A percentile compares a stretch with the other conserved stretches of the same genome.
Evolutionary conservation across 2,113 vertebrate species (phyloP).

Genomic region (Anoura caudifer): DNA sequence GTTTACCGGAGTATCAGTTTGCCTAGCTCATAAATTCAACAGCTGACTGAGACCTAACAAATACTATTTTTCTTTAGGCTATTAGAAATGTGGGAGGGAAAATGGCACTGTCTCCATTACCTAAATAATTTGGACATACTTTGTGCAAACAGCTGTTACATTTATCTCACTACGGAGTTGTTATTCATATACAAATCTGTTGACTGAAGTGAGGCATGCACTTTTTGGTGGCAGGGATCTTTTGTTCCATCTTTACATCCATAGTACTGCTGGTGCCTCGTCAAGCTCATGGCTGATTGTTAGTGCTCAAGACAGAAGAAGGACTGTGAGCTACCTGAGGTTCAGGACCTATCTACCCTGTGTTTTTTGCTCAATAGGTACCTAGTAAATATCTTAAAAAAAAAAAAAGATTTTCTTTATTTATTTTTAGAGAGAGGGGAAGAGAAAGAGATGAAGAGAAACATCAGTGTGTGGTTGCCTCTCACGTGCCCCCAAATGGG

Average conservation of each 20-base stretch:
- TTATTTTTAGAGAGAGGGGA: too few relatives aligned
- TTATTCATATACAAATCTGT: neutral
- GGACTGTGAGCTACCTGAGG: too few relatives aligned
- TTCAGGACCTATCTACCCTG: neutral
- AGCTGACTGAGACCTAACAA: constrained; percentile 2
- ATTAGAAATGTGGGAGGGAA: neutral
- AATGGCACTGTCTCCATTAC: neutral
- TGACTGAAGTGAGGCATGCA: neutral
- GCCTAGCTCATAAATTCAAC: constrained; percentile 24
- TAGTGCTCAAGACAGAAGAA: neutral
- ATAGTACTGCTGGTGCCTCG: neutral
- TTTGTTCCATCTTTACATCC: neutral
- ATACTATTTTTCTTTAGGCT: constrained; percentile 15
- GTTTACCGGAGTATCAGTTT: neutral
- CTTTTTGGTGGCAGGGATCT: neutral
- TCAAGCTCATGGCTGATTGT: neutral
- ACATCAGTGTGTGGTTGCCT: too few relatives aligned
- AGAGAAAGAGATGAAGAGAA: too few relatives aligned
- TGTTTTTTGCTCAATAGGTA: neutral
- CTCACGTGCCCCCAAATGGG: too few relatives aligned
- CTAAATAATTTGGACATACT: neutral
- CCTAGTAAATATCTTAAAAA: neutral
- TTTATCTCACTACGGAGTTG: neutral
- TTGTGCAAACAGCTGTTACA: neutral
- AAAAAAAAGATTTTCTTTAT: too few relatives aligned